Evolutionary conservation across 2,888 invertebrate species (phyloP), one percentile per base, ranked within the genome.

Genomic region (Kuschelorhynchus macadamiae): DNA sequence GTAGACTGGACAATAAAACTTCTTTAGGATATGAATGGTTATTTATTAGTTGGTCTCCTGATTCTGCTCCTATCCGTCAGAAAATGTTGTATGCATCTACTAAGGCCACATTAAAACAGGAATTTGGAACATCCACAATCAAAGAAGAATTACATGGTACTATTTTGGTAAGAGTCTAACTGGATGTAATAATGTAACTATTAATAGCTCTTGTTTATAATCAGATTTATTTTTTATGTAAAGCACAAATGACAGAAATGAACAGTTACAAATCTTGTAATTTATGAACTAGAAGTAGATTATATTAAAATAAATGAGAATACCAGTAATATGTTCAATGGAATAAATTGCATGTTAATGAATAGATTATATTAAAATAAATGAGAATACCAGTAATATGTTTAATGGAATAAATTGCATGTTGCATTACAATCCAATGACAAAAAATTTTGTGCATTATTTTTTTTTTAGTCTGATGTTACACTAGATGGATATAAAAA

Each of bases 31-130:
- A 94, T 83, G 93, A 96, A 77, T 99, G 98, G 98, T 83, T 98
- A 7, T 87, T 96, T 57, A 90, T 97, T 57, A 94, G 94, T 76
- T 99, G 97, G 95, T 95, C 93, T 0, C 98, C 98, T 0, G 98
- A 98, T 79, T 89, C 89, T 62, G 94, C 97, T 0, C 90, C 93
- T 0, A 92, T 98, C 2, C 87, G 98, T 63, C 92, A 96, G 79
- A 99, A 99, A 85, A 98, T 99, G 98, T 85, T 99, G 57, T 97
- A 97, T 79, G 98, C 98, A 0, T 97, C 97, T 0, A 98, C 98
- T 0, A 96, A 97, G 84, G 96, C 98, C 0, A 99, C 98, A 0
- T 86, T 99, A 21, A 99, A 98, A 82, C 92, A 92, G 78, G 97
- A 98, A 82, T 99, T 99, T 84, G 98, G 98, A 0, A 92, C 94